Conservation (phyloP, 1,140 invertebrate species). For the Nomia melanderi region DNA sequence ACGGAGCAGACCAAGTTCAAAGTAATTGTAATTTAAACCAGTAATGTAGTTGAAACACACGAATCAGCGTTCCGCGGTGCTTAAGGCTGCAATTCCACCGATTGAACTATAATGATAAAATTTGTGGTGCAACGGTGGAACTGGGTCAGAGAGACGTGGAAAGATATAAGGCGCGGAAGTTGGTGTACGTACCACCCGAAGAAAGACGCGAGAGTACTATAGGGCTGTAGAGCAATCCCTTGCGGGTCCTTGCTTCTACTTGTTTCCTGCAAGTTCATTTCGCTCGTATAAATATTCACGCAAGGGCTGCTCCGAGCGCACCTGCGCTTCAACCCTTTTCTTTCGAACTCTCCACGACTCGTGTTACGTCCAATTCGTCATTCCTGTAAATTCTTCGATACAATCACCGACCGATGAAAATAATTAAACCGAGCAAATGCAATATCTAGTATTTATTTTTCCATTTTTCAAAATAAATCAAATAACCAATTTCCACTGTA, state of each 20-base stretch:
- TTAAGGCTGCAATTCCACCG: background rate
- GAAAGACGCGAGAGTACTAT: slow-evolving; percentile 21
- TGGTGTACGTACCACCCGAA: slow-evolving; percentile 40
- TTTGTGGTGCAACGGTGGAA: background rate
- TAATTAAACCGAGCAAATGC: background rate
- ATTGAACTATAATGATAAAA: slow-evolving; percentile 15
- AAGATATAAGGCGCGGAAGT: slow-evolving; percentile 26
- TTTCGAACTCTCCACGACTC: background rate
- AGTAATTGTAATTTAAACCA: background rate
- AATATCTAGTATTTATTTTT: no score
- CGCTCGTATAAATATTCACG: slow-evolving; percentile 64
- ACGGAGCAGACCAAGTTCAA: no score
- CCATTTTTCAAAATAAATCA: no score
- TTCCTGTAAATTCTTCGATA: background rate
- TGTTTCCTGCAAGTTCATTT: slow-evolving; percentile 60
- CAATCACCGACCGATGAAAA: background rate
- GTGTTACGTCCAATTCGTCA: background rate
- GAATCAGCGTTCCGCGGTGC: background rate
- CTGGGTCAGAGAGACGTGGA: background rate
- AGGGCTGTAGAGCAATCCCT: slow-evolving; percentile 48
- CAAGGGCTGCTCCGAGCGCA: background rate
- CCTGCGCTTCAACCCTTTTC: slow-evolving; percentile 1
- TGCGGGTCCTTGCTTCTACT: slow-evolving; percentile 54
- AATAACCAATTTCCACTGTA: no score
- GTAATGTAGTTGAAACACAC: background rate